These are phyloP conservation scores for Theodoxus fluviatilis DNA, from an alignment of 2,888 invertebrate species.

Conservation along the genomic window DNA sequence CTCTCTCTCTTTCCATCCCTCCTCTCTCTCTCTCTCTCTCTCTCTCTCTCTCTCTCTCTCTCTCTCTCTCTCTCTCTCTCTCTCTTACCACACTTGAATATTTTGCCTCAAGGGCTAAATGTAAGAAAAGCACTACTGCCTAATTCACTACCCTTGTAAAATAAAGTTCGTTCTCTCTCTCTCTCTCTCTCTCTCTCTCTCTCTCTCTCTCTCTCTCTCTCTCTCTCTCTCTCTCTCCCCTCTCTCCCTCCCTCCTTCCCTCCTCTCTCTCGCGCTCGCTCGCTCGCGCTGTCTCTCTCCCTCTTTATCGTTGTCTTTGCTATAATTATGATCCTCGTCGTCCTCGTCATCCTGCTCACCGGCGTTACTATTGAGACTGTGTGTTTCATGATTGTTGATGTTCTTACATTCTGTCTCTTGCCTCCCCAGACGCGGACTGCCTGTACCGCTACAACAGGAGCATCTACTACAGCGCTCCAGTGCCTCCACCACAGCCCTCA, in stretches of 20 bases:
- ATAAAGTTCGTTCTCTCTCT: neutral
- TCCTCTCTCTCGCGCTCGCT: too few species aligned
- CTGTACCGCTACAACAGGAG: constrained; percentile 47
- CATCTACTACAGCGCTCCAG: constrained; percentile 44
- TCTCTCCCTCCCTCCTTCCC: neutral
- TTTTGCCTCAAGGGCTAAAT: too few species aligned
- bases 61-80: too few species aligned
- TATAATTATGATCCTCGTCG: neutral
- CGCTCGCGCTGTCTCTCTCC: too few species aligned
- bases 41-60: too few species aligned
- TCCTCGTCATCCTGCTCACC: neutral
- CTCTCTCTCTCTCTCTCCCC: neutral
- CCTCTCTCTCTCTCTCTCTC: too few species aligned
- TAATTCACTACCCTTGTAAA: neutral
- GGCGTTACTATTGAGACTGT: too few species aligned
- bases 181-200: neutral
- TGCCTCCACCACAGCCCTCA: constrained; percentile 35
- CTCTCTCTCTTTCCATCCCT: too few species aligned
- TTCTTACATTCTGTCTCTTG: neutral
- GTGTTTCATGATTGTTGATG: too few species aligned
- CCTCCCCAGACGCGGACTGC: constrained; percentile 45
- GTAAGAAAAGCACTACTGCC: too few species aligned
- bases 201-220: constrained; percentile 16
- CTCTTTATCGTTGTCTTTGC: neutral
- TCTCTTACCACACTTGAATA: too few species aligned